A percentile compares a stretch with the other conserved stretches of the same genome.
Evolutionary conservation across 1,140 invertebrate species (phyloP).

Genomic region (Formica selysi): DNA sequence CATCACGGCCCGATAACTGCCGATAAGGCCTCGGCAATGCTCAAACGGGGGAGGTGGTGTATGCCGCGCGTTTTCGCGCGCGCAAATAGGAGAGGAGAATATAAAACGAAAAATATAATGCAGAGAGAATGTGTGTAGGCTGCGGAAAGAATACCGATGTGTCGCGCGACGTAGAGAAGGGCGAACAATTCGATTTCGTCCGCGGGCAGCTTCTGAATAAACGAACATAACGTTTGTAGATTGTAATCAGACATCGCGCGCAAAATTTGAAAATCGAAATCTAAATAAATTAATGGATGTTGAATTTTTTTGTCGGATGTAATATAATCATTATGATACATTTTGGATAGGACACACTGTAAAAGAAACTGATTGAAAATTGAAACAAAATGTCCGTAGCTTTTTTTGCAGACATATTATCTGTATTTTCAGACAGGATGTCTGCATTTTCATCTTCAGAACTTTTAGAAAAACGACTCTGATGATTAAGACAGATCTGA

Average conservation of each 20-base stretch:
- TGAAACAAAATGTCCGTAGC: too few species aligned
- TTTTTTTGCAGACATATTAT: too few species aligned
- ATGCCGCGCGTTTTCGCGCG: slow-evolving; percentile 50
- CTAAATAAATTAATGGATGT: not conserved
- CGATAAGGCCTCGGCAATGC: slow-evolving; percentile 85
- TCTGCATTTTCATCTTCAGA: too few species aligned
- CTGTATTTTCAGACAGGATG: too few species aligned
- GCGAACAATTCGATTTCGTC: slow-evolving; percentile 39
- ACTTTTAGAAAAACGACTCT: too few species aligned
- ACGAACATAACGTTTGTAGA: not conserved
- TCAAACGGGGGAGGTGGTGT: slow-evolving; percentile 72
- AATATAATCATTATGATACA: not conserved
- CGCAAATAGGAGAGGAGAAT: slow-evolving; percentile 39
- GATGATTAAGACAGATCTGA: too few species aligned
- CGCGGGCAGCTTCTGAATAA: not conserved
- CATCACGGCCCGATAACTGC: slow-evolving; percentile 87
- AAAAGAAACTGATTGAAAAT: too few species aligned
- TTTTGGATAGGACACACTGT: not conserved
- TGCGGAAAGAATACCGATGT: slow-evolving; percentile 47
- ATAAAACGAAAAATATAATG: slow-evolving; percentile 71
- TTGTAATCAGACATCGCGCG: not conserved
- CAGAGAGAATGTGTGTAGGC: slow-evolving; percentile 7
- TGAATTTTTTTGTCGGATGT: not conserved
- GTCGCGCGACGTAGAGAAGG: not conserved
- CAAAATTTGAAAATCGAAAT: slow-evolving; percentile 16